Conservation (phyloP, 1,140 invertebrate species). For the Hyles vespertilio region DNA sequence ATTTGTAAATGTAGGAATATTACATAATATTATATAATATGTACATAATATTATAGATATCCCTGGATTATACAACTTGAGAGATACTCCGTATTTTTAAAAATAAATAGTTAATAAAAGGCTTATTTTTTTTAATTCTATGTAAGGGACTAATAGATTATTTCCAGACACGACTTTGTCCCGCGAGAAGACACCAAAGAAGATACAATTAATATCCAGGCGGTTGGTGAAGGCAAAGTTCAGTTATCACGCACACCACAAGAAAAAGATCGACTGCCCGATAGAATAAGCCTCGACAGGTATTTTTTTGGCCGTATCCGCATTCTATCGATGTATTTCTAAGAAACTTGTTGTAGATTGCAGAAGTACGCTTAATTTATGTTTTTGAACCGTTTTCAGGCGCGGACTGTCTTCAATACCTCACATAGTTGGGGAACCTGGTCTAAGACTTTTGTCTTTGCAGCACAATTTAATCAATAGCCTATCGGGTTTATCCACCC, state of each 20-base stretch:
- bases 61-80: no score
- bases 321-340: no score
- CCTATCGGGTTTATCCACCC: slow-evolving; percentile 74
- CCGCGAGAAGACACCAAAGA: slow-evolving; percentile 54
- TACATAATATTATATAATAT: no score
- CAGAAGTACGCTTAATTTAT: not conserved
- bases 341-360: no score
- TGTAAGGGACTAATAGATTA: not conserved
- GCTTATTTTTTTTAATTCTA: not conserved
- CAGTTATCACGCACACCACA: slow-evolving; percentile 80
- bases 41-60: no score
- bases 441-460: slow-evolving; percentile 88
- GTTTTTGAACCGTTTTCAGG: slow-evolving; percentile 51
- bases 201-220: slow-evolving; percentile 54
- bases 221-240: slow-evolving; percentile 76
- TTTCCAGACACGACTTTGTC: slow-evolving; percentile 41
- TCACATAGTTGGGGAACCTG: slow-evolving; percentile 85
- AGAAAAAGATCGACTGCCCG: slow-evolving; percentile 85
- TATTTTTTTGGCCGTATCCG: slow-evolving; percentile 17
- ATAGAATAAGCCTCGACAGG: slow-evolving; percentile 86
- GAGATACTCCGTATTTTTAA: no score
- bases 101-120: no score
- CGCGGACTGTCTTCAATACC: slow-evolving; percentile 86
- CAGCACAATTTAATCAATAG: slow-evolving; percentile 93
- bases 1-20: no score